Conservation (phyloP, 2,888 invertebrate genomes). For the Mongoloraphidia duomilia region DNA sequence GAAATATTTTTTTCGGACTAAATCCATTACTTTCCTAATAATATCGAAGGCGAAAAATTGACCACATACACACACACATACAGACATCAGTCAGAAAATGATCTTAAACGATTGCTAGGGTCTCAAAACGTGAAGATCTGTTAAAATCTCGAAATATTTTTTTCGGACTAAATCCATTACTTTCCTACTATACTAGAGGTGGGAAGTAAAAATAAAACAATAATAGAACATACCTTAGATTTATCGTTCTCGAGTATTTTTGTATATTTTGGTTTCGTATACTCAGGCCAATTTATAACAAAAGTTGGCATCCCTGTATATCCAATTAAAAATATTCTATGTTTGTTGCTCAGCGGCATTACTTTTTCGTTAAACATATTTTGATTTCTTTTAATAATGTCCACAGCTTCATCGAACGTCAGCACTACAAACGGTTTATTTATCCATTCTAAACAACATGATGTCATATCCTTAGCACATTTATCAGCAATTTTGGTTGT, state of each 20-base stretch:
- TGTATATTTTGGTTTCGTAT: slow-evolving; percentile 92
- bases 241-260: slow-evolving; percentile 43
- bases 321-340: slow-evolving; percentile 72
- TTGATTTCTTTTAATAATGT: slow-evolving; percentile 42
- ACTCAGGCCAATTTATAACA: slow-evolving; percentile 75
- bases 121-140: no score
- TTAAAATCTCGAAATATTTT: no score
- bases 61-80: no score
- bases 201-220: no score
- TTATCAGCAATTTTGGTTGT: slow-evolving; percentile 43
- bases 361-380: slow-evolving; percentile 32
- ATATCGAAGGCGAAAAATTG: no score
- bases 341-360: slow-evolving; percentile 68
- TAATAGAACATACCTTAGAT: slow-evolving; percentile 31
- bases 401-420: slow-evolving; percentile 55
- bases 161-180: no score
- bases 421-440: slow-evolving; percentile 47
- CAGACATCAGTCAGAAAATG: no score
- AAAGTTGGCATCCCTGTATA: slow-evolving; percentile 64
- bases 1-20: no score
- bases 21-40: no score
- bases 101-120: no score
- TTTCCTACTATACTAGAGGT: no score
- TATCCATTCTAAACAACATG: slow-evolving; percentile 37
- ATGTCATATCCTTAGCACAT: slow-evolving; percentile 43